phyloP scores from a whole-genome alignment of 2,797 vertebrate species.

The Zenarchopterus dispar region DNA sequence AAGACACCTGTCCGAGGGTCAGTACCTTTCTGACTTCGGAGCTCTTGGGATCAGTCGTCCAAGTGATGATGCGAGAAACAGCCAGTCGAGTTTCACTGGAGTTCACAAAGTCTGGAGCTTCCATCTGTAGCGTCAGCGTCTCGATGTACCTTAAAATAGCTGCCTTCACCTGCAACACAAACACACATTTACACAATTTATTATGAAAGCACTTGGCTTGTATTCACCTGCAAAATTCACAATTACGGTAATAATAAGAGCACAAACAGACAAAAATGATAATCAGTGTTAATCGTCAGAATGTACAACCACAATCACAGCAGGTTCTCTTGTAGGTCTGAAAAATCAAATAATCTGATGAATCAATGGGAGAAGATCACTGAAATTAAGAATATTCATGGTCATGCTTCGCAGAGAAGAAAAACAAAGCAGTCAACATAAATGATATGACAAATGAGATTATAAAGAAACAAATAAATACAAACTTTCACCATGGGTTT shows the following conservation, averaged over 20 bases:
- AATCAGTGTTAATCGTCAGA: constrained; percentile 23
- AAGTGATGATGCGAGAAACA: constrained; percentile 96
- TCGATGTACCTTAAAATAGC: constrained; percentile 97
- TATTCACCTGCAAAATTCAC: constrained; percentile 46
- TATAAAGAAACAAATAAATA: constrained; percentile 36
- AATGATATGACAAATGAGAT: constrained; percentile 43
- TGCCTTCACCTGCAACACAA: constrained; percentile 89
- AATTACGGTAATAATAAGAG: constrained; percentile 27
- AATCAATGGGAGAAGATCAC: constrained; percentile 36
- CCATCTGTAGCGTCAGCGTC: constrained; percentile 95
- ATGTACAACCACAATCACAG: constrained; percentile 45
- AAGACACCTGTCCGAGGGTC: neutral
- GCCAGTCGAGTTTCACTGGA: constrained; percentile 96
- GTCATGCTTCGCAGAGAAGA: constrained; percentile 40
- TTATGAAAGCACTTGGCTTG: constrained; percentile 14
- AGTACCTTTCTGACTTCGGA: constrained; percentile 95
- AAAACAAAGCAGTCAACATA: constrained; percentile 24
- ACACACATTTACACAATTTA: constrained; percentile 13
- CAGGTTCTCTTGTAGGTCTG: constrained; percentile 50
- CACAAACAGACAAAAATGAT: constrained; percentile 25
- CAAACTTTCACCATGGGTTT: constrained; percentile 46
- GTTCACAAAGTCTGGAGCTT: constrained; percentile 94
- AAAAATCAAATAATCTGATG: constrained; percentile 51
- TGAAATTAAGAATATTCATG: constrained; percentile 17
- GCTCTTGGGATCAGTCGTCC: constrained; percentile 97